phyloP scores from a whole-genome alignment of 2,797 vertebrate genomes.

The Leuciscus waleckii region DNA sequence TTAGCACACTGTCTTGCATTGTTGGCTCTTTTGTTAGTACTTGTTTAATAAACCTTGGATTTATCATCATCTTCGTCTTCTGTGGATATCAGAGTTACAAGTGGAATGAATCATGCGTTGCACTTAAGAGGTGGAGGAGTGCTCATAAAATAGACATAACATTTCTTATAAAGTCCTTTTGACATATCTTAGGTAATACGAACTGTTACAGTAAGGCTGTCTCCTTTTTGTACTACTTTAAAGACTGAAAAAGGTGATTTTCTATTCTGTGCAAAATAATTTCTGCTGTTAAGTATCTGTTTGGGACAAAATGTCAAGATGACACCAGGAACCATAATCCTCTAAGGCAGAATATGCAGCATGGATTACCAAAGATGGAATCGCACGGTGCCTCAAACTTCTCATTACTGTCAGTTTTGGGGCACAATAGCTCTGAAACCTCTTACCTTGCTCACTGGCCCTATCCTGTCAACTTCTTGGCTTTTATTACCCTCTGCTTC shows the following conservation, averaged over 20 bases:
- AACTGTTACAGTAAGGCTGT: neutral
- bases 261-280: conserved; percentile 32
- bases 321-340: conserved; percentile 45
- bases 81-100: too few relatives aligned
- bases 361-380: conserved; percentile 56
- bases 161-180: conserved; percentile 1
- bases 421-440: conserved; percentile 33
- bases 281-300: conserved; percentile 30
- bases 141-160: conserved; percentile 12
- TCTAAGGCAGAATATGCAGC: conserved; percentile 50
- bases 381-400: conserved; percentile 41
- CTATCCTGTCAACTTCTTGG: conserved; percentile 7
- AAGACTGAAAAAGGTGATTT: conserved; percentile 30
- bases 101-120: neutral
- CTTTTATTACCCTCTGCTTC: conserved; percentile 17
- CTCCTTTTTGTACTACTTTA: conserved; percentile 35
- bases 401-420: conserved; percentile 47
- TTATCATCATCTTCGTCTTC: too few relatives aligned
- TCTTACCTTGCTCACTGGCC: conserved; percentile 38
- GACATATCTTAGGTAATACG: neutral
- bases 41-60: too few relatives aligned
- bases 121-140: neutral
- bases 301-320: conserved; percentile 49
- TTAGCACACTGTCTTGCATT: too few relatives aligned
- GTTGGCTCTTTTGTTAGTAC: too few relatives aligned